phyloP scores from a whole-genome alignment of 2,113 vertebrate genomes.

The Anarrhichthys ocellatus region DNA sequence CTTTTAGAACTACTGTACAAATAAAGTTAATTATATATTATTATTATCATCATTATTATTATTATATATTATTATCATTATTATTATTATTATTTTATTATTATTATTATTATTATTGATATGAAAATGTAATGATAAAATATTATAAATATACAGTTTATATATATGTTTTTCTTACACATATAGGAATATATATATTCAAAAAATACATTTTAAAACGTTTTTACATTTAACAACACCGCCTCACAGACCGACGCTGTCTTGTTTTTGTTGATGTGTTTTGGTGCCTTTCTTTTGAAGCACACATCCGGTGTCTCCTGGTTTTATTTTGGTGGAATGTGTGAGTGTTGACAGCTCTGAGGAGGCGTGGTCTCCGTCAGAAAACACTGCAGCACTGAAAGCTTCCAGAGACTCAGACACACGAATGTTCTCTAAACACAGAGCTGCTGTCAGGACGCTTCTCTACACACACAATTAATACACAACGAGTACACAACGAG shows the following conservation, averaged over 20 bases:
- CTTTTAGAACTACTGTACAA: not conserved
- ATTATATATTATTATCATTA: not conserved
- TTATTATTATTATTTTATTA: not conserved
- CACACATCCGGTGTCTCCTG: conserved; percentile 3
- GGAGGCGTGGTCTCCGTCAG: conserved; percentile 52
- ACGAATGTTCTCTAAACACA: not conserved
- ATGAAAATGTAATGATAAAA: not conserved
- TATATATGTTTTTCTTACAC: not conserved
- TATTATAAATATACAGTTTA: not conserved
- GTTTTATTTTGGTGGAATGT: not conserved
- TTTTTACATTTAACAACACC: no score
- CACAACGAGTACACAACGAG: not conserved
- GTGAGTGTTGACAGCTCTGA: not conserved
- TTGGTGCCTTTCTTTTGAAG: conserved; percentile 53
- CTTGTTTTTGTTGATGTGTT: not conserved
- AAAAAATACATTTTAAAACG: no score
- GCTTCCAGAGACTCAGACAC: no score
- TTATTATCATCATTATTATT: not conserved
- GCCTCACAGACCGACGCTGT: no score
- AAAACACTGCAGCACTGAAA: conserved; percentile 54
- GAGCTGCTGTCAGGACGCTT: not conserved
- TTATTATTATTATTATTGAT: not conserved
- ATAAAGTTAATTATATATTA: not conserved
- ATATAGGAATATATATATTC: not conserved
- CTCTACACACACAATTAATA: not conserved